Conservation (phyloP, 2,797 vertebrate genomes). For the Amniataba percoides region DNA sequence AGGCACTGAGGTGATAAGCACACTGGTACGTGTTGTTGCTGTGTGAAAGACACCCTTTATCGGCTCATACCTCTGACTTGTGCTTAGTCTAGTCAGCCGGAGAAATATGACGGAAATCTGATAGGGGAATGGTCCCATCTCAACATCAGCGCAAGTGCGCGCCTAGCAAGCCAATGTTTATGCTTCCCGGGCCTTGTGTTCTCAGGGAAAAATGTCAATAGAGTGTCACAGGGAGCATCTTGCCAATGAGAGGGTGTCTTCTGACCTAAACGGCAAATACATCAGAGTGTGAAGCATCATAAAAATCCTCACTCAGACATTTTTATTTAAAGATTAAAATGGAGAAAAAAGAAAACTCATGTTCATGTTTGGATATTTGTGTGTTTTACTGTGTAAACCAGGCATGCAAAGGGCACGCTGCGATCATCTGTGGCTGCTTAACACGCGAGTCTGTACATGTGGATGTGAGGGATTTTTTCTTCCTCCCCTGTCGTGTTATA, state of each 20-base stretch:
- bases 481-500: conserved; percentile 10
- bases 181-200: conserved; percentile 82
- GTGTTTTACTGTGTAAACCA: conserved; percentile 23
- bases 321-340: conserved; percentile 27
- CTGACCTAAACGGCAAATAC: conserved; percentile 40
- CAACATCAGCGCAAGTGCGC: conserved; percentile 84
- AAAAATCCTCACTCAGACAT: conserved; percentile 1
- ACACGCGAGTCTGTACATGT: conserved; percentile 14
- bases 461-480: conserved; percentile 16
- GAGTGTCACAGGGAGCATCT: conserved; percentile 72
- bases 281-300: conserved; percentile 24
- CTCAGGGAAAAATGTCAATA: conserved; percentile 86
- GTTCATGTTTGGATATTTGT: not conserved
- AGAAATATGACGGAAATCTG: conserved; percentile 90
- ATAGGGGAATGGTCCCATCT: conserved; percentile 86
- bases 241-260: conserved; percentile 61
- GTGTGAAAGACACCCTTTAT: conserved; percentile 92
- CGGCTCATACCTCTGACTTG: conserved; percentile 88
- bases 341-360: conserved; percentile 9
- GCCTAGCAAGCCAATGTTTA: conserved; percentile 85
- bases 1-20: conserved; percentile 88
- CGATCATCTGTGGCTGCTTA: conserved; percentile 12
- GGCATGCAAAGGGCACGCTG: conserved; percentile 2
- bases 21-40: conserved; percentile 89
- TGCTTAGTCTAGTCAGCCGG: conserved; percentile 90